Evolutionary conservation across 1,140 invertebrate genomes (phyloP).

Genomic region (Holcopasites calliopsidis): DNA sequence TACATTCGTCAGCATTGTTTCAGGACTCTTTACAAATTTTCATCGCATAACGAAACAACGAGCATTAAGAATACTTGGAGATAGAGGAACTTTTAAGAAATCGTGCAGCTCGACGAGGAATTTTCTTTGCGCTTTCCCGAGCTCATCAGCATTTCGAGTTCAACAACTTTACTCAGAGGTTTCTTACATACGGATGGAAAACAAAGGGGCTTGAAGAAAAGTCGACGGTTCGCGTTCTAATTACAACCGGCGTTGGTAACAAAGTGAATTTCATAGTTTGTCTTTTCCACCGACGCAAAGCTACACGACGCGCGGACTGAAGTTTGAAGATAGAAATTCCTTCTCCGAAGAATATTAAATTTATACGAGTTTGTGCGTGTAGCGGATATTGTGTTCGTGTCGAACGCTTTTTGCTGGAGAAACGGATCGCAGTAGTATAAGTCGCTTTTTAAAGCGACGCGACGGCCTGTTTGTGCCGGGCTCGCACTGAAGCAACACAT

Average conservation of each 20-base stretch:
- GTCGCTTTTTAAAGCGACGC: conserved; percentile 15
- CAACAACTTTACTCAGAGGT: conserved; percentile 39
- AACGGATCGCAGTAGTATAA: conserved; percentile 18
- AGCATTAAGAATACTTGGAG: conserved; percentile 2
- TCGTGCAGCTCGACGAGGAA: conserved; percentile 10
- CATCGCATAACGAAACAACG: background rate
- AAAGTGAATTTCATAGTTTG: conserved; percentile 52
- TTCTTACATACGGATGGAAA: conserved; percentile 38
- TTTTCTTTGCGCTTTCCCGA: conserved; percentile 33
- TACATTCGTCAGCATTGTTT: background rate
- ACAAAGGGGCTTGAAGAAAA: conserved; percentile 45
- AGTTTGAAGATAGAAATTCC: background rate
- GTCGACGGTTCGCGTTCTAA: conserved; percentile 42
- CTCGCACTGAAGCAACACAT: background rate
- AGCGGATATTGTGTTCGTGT: conserved; percentile 15
- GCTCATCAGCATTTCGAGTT: conserved; percentile 44
- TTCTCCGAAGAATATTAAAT: background rate
- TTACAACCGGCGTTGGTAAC: conserved; percentile 44
- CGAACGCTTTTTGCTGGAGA: background rate
- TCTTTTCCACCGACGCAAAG: conserved; percentile 17
- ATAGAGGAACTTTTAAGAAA: conserved; percentile 25
- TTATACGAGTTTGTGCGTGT: background rate
- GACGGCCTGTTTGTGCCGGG: background rate
- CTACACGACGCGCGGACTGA: background rate
- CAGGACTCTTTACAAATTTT: background rate